Base-by-base conservation (phyloP, 2,888 invertebrate species). In the Gandaritis pyraliata region DNA sequence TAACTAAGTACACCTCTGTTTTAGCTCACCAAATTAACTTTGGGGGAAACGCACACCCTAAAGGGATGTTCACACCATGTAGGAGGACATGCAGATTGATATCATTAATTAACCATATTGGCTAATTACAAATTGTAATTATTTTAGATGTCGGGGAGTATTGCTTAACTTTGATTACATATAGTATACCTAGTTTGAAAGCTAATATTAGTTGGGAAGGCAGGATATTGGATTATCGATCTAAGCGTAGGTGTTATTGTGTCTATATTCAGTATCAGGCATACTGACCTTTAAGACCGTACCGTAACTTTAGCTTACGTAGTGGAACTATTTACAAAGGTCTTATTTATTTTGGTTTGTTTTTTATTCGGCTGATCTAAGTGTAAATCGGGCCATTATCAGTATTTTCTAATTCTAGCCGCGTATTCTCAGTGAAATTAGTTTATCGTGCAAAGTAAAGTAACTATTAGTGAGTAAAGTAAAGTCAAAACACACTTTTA, bases 21-120 rank as follows among this genome's bases (percentile, higher is more conserved):
- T 86, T 83, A 83, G 80, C 81, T 83, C 79, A 77, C 78, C 78
- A 83, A 86, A 87, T 87, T 87, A 86, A 82, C 82, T 83, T 76
- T 74, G 76, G 82, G 81, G 41, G 15, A 12, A n/a, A 43, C 18
- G 79, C 74, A 70, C 73, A 75, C 76, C 77, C 75, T 76, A 72
- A 80, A 82, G 81, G 83, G 81, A 77, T 79, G 75, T 76, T 78
- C 77, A 76, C 72, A 71, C 72, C 69, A 73, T 66, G 70, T 66
- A 75, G 73, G 76, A 80, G 71, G 80, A 80, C 78, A 78, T 77
- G 79, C 76, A 82, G 80, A 86, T 87, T 85, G 80, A 85, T 83
- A 77, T 69, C 73, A 80, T 83, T 83, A 85, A 83, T 82, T 83
- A 82, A 85, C 80, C 81, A 82, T 79, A 78, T 72, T 71, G 66